phyloP scores from a whole-genome alignment of 1,140 invertebrate genomes.

The Drosophila yakuba region DNA sequence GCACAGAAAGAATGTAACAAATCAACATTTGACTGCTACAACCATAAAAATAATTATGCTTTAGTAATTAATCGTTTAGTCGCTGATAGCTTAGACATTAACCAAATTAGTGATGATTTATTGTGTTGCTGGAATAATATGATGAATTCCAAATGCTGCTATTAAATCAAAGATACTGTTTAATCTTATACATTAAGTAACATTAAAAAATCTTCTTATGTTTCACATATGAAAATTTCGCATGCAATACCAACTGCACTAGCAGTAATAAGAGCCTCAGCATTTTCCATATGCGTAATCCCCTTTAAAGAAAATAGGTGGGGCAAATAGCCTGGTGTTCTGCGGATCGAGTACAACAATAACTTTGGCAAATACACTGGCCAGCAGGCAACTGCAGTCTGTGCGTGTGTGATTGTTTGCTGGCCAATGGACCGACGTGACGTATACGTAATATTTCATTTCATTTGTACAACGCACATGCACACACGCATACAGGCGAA shows the following conservation, averaged over 20 bases:
- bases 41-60: neutral
- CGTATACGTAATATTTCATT: slow-evolving; percentile 82
- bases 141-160: neutral
- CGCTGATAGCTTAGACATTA: neutral
- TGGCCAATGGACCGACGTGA: slow-evolving; percentile 74
- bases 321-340: neutral
- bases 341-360: slow-evolving; percentile 63
- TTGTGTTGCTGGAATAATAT: neutral
- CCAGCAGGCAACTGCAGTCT: slow-evolving; percentile 39
- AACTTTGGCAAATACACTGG: slow-evolving; percentile 68
- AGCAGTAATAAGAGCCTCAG: neutral
- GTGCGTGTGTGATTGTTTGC: slow-evolving; percentile 43
- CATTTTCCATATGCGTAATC: neutral
- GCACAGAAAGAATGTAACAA: neutral
- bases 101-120: neutral
- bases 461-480: slow-evolving; percentile 64
- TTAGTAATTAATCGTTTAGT: neutral
- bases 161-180: neutral
- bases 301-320: slow-evolving; percentile 5
- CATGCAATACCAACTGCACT: neutral
- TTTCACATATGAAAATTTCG: neutral
- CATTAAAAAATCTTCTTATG: neutral
- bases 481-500: neutral
- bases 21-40: neutral
- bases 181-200: too few relatives aligned